Conservation (phyloP, 2,113 vertebrate genomes). For the Salvelinus alpinus region DNA sequence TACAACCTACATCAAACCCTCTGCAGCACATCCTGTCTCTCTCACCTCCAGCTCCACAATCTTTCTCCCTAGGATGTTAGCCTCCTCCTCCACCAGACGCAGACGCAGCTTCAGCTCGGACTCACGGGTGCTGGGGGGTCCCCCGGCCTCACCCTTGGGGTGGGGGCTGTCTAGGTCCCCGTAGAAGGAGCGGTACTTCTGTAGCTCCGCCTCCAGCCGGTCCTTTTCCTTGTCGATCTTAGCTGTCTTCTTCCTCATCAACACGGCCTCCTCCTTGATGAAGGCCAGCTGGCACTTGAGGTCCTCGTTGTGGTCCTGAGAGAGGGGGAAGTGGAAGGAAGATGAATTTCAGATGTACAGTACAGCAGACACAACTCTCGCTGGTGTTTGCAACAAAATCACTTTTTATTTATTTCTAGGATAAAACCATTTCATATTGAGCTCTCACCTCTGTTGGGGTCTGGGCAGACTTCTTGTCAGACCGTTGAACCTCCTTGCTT, state of each 20-base stretch:
- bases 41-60: constrained; percentile 91
- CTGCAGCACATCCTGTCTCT: not conserved
- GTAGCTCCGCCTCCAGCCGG: constrained; percentile 89
- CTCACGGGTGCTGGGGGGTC: constrained; percentile 92
- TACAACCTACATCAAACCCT: too few species aligned
- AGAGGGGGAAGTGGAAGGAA: not conserved
- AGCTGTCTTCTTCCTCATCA: constrained; percentile 97
- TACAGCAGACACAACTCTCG: not conserved
- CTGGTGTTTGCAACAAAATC: too few species aligned
- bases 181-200: constrained; percentile 95
- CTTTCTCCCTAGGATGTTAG: constrained; percentile 95
- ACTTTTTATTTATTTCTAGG: too few species aligned
- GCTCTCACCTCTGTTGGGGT: constrained; percentile 85
- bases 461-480: constrained; percentile 86
- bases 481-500: constrained; percentile 90
- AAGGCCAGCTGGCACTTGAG: constrained; percentile 95
- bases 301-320: constrained; percentile 92
- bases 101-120: constrained; percentile 93
- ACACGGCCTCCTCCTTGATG: constrained; percentile 90
- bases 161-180: constrained; percentile 93
- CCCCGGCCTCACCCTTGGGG: constrained; percentile 93
- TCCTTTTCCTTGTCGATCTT: constrained; percentile 97
- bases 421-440: not conserved
- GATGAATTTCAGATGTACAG: not conserved
- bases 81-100: constrained; percentile 94